Evolutionary conservation across 92 coral and sea anemone species (phyloP).

Genomic region (Galaxea fascicularis): DNA sequence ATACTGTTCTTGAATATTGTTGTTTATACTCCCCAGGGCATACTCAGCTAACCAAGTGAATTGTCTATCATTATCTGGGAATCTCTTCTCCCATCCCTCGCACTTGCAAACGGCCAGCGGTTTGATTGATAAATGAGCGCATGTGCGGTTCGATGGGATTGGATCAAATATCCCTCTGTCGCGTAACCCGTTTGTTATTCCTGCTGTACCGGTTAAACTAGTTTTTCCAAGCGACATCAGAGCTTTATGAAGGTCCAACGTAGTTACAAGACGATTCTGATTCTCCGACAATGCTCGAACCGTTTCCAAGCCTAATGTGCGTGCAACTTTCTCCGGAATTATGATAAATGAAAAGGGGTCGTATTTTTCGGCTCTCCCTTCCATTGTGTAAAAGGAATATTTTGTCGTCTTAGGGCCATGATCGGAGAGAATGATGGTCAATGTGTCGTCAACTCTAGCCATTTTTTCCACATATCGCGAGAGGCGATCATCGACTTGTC

Average conservation of each 20-base stretch:
- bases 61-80: slow-evolving; percentile 70
- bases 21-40: slow-evolving; percentile 89
- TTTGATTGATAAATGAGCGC: slow-evolving; percentile 74
- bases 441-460: slow-evolving; percentile 74
- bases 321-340: slow-evolving; percentile 78
- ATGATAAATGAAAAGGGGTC: slow-evolving; percentile 85
- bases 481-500: slow-evolving; percentile 79
- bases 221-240: slow-evolving; percentile 67
- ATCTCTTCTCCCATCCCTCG: slow-evolving; percentile 83
- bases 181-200: not conserved
- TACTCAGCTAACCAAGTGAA: slow-evolving; percentile 93
- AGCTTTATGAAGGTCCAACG: slow-evolving; percentile 77
- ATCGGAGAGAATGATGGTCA: slow-evolving; percentile 89
- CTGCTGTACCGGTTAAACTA: slow-evolving; percentile 2
- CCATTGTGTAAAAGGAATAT: slow-evolving; percentile 85
- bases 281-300: slow-evolving; percentile 72
- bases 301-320: slow-evolving; percentile 59
- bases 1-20: slow-evolving; percentile 81
- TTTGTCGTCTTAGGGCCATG: slow-evolving; percentile 97
- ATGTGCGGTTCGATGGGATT: slow-evolving; percentile 83
- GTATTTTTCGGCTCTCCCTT: slow-evolving; percentile 92
- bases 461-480: slow-evolving; percentile 72
- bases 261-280: slow-evolving; percentile 83
- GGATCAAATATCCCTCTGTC: slow-evolving; percentile 75
- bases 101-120: slow-evolving; percentile 92